Base-by-base conservation (phyloP, 2,113 vertebrate genomes). In the Ptyas mucosa region DNA sequence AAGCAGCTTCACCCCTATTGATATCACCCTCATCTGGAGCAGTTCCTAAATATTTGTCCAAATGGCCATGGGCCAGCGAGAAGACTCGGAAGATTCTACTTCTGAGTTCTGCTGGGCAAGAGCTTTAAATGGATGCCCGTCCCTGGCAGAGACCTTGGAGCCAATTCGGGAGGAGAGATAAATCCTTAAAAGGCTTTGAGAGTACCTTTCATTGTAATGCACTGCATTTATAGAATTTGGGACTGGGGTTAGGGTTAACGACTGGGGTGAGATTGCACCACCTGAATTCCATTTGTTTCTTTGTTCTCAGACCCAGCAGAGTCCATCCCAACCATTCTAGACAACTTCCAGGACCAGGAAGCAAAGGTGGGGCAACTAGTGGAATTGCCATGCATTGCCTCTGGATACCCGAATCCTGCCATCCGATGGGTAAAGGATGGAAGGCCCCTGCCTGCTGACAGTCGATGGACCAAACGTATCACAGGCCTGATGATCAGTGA, bases 391-490 rank as follows among this genome's bases (percentile, higher is more conserved):
- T 99, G 99, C 96, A 97, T 99, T 0, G 99, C 99, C 93, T 99
- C 99, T 0, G 99, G 99, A 86, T 99, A 99, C 97, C 99, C 99
- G 52, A 98, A 99, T 97, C 99, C 99, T 2, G 98, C 99, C 89
- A 98, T 99, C 94, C 98, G 99, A 92, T 99, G 99, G 99, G 97
- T 99, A 89, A 99, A 99, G 96, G 99, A 99, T 10, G 98, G 99
- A 85, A 98, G 99, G 89, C 99, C 99, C 0, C 97, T 99, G 93
- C 99, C 99, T 0, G 94, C 98, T 0, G 99, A 99, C 95, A 98
- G 99, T 93, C 98, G 98, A 95, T 99, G 99, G 99, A 98, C 97
- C 85, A 98, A 99, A 55, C 98, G 98, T 87, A 97, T 98, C 95
- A 99, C 99, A 0, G 99, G 99, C 69, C 98, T 99, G 95, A 98